These are phyloP conservation scores for Cinara cedri DNA, from an alignment of 2,888 invertebrate species.

Conservation along the genomic window DNA sequence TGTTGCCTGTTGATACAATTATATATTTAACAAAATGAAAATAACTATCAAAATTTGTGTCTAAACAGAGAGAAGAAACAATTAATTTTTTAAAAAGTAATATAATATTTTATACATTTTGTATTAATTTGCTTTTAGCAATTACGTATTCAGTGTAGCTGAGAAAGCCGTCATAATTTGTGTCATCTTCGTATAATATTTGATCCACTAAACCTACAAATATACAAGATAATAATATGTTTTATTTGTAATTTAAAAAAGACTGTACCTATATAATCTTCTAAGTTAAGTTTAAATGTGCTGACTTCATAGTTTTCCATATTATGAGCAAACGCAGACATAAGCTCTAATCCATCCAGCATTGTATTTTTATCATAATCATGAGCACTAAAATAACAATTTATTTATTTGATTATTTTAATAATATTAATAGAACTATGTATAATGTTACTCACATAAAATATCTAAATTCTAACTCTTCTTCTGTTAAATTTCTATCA, in stretches of 20 bases:
- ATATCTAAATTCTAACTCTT: constrained; percentile 84
- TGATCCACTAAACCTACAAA: constrained; percentile 80
- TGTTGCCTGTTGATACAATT: constrained; percentile 58
- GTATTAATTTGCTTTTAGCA: constrained; percentile 63
- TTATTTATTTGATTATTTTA: not conserved
- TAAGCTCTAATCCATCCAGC: constrained; percentile 87
- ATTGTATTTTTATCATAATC: constrained; percentile 89
- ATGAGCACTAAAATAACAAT: constrained; percentile 68
- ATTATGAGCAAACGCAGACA: constrained; percentile 81
- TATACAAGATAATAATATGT: not conserved
- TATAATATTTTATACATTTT: constrained; percentile 18
- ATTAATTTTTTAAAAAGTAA: constrained; percentile 18
- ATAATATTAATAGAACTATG: not conserved
- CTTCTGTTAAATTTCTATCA: constrained; percentile 77
- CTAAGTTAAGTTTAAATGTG: constrained; percentile 15
- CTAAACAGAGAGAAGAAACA: no score
- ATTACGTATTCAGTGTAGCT: constrained; percentile 81
- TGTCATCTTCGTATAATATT: constrained; percentile 81
- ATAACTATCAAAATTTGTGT: not conserved
- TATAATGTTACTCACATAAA: constrained; percentile 68
- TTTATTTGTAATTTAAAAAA: not conserved
- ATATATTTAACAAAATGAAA: not conserved
- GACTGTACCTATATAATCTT: constrained; percentile 27
- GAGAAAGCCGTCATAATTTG: constrained; percentile 83
- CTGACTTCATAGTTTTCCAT: constrained; percentile 69